Evolutionary conservation across 1,140 invertebrate genomes (phyloP).

Genomic region (Papilio dardanus): DNA sequence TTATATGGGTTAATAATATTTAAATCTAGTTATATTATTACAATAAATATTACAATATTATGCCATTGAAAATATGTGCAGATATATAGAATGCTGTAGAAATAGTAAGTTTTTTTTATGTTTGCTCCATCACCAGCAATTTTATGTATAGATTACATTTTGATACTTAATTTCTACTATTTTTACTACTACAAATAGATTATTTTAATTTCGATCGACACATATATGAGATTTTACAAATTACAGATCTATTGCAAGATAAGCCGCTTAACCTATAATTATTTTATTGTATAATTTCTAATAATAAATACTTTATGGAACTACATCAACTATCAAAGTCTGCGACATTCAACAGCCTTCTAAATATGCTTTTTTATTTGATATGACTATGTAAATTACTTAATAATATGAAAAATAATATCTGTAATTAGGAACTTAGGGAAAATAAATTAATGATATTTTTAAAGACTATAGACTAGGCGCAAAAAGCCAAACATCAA

Average conservation of each 20-base stretch:
- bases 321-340: neutral
- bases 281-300: neutral
- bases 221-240: neutral
- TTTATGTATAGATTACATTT: constrained; percentile 58
- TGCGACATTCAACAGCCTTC: neutral
- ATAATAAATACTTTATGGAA: neutral
- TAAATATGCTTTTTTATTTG: neutral
- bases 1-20: constrained; percentile 74
- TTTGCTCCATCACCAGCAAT: constrained; percentile 75
- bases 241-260: neutral
- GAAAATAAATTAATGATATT: neutral
- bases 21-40: constrained; percentile 58
- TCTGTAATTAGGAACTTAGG: constrained; percentile 8
- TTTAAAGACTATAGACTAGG: neutral
- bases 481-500: neutral
- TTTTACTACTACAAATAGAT: neutral
- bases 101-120: constrained; percentile 46
- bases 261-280: neutral
- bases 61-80: constrained; percentile 55
- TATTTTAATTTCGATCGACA: neutral
- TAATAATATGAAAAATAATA: constrained; percentile 6
- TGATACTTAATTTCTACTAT: constrained; percentile 48
- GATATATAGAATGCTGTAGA: constrained; percentile 51
- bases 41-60: constrained; percentile 43
- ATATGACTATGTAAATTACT: neutral